Evolutionary conservation across 92 coral and sea anemone species (phyloP), one percentile per base, ranked within the genome.

Genomic region (Blastomussa wellsi): DNA sequence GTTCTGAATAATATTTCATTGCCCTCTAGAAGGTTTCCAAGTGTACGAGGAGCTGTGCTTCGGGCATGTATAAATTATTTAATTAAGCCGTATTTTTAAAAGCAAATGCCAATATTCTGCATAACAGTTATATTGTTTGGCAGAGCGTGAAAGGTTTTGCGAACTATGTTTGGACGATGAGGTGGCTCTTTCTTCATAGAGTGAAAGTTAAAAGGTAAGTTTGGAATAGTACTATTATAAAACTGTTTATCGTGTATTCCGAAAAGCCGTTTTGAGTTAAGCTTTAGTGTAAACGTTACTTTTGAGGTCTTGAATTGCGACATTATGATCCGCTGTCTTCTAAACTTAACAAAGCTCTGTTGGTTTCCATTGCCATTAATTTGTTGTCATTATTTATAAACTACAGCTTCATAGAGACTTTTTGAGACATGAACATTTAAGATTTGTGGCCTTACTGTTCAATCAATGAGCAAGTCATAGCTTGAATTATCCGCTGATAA

Each of bases 21-120:
- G 0, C 49, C 7, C 12, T 1, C 8, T 24, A 17, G 22, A 8
- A 62, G 29, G 81, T 77, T 77, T 55, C 81, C 81, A 77, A 37
- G 81, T 53, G 4, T 1, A 52, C 49, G 28, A 1, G 69, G 6
- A 36, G 19, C 3, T 39, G 60, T 33, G 68, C 24, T 55, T 35
- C 49, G 55, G 81, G 81, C 22, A 77, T 77, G 81, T 28, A 74
- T 44, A n/a, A 12, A 26, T 44, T 62, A 62, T 55, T 55, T 7
- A n/a, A 59, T 62, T 13, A 14, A 39, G 37, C 7, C 8, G 11
- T 8, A 33, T 20, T 15, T 33, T n/a, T 6, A 39, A 20, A 77
- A 7, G 5, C 22, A 17, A 24, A 6, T 6, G 26, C 17, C 14
- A 24, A 57, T 57, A 57, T 22, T 35, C 16, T 39, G 5, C 16